Percentiles rank a stretch among this genome's conserved stretches.
Conservation (phyloP, 2,888 invertebrate genomes). For the Slavum lentiscoides region DNA sequence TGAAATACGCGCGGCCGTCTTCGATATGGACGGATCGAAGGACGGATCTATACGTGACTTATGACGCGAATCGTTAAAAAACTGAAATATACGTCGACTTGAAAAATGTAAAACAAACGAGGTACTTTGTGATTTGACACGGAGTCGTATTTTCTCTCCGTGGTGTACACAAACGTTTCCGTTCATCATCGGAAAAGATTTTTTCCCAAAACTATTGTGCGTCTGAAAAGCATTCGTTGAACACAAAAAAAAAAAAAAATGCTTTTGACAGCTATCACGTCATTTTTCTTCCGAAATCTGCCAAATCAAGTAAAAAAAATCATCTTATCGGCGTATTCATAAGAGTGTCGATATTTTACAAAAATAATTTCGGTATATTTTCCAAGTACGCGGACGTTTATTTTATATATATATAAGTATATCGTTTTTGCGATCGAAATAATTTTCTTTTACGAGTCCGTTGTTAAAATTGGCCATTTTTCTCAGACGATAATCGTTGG, state of each 20-base stretch:
- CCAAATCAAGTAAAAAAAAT: background rate
- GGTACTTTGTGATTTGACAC: slow-evolving; percentile 20
- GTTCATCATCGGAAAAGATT: slow-evolving; percentile 34
- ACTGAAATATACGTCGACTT: background rate
- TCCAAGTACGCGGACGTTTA: no score
- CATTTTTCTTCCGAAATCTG: slow-evolving; percentile 14
- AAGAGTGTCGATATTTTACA: background rate
- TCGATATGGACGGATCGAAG: background rate
- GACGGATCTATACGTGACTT: background rate
- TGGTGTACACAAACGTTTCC: slow-evolving; percentile 3
- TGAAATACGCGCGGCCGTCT: no score
- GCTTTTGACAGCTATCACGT: background rate
- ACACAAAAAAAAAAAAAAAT: background rate
- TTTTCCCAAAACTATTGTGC: background rate
- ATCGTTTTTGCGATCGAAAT: no score
- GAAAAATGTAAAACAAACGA: slow-evolving; percentile 20
- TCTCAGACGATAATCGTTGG: background rate
- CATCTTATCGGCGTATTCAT: background rate
- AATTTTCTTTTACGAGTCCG: background rate
- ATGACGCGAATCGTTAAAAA: background rate
- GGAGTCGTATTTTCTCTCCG: background rate
- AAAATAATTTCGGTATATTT: no score
- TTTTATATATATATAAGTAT: no score
- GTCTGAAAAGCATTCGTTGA: background rate
- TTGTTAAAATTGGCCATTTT: background rate